Evolutionary conservation across 1,140 invertebrate genomes (phyloP).

Genomic region (Drosophila ironensis): DNA sequence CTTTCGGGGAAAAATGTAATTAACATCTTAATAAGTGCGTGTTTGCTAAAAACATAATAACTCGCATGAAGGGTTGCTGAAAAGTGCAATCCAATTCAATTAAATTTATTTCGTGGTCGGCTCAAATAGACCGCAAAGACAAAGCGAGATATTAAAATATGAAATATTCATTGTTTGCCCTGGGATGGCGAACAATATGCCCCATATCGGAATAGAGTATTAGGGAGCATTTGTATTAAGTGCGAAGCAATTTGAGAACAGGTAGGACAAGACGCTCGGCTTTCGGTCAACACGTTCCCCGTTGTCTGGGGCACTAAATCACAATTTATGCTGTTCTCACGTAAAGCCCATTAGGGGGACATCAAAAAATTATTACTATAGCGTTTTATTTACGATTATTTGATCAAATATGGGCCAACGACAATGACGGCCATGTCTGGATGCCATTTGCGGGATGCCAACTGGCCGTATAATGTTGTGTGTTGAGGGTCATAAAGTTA

Average conservation of each 20-base stretch:
- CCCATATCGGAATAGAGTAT: not conserved
- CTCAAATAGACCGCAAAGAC: too few species aligned
- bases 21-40: not conserved
- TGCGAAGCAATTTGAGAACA: slow-evolving; percentile 12
- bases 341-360: slow-evolving; percentile 69
- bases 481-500: slow-evolving; percentile 73
- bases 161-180: too few species aligned
- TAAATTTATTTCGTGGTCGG: not conserved
- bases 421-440: slow-evolving; percentile 31
- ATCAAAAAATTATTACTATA: slow-evolving; percentile 77
- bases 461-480: slow-evolving; percentile 49
- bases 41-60: not conserved
- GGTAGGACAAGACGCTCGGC: slow-evolving; percentile 17
- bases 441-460: slow-evolving; percentile 36
- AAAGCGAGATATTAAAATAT: too few species aligned
- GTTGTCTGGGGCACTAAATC: slow-evolving; percentile 58
- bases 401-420: slow-evolving; percentile 59
- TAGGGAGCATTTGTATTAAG: slow-evolving; percentile 10
- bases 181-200: too few species aligned
- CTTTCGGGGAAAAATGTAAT: slow-evolving; percentile 1
- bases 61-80: not conserved
- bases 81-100: not conserved
- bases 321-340: slow-evolving; percentile 65
- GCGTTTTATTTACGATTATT: slow-evolving; percentile 77
- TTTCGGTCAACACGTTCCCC: slow-evolving; percentile 40